These are phyloP conservation scores for Vireo griseus DNA, from an alignment of 2,797 vertebrate species.

Conservation along the genomic window DNA sequence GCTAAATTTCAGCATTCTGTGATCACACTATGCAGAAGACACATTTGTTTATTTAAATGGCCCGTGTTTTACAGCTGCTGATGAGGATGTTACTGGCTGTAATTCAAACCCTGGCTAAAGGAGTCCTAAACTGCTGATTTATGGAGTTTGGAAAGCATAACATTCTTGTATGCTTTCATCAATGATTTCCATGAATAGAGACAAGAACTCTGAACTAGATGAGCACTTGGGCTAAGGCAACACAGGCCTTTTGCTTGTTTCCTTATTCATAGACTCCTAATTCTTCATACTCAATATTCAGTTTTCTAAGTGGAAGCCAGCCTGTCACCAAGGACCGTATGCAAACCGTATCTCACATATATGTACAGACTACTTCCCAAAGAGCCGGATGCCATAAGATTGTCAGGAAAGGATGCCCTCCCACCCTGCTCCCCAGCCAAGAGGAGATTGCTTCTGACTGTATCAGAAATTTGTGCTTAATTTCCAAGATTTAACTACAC, in stretches of 20 bases:
- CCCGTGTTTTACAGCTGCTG: neutral
- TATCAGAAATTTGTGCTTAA: neutral
- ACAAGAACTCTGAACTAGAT: neutral
- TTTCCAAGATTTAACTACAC: neutral
- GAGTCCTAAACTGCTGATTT: neutral
- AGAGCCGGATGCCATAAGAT: neutral
- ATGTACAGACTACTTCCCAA: neutral
- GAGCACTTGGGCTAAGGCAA: neutral
- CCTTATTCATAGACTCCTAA: neutral
- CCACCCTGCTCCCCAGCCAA: neutral
- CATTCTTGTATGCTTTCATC: neutral
- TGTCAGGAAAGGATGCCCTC: neutral
- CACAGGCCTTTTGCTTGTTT: neutral
- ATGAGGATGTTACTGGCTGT: neutral
- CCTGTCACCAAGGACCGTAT: neutral
- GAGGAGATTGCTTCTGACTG: neutral
- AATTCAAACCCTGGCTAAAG: neutral
- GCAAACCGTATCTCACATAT: neutral
- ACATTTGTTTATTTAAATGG: neutral
- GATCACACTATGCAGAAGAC: neutral
- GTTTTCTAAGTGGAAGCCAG: neutral
- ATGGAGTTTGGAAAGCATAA: neutral
- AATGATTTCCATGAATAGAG: fast-evolving
- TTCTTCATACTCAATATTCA: neutral
- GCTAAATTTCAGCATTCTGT: neutral